A percentile compares a stretch with the other conserved stretches of the same genome.
Evolutionary conservation across 2,888 invertebrate genomes (phyloP).

Genomic region (Dyspetes luteomarginatus): DNA sequence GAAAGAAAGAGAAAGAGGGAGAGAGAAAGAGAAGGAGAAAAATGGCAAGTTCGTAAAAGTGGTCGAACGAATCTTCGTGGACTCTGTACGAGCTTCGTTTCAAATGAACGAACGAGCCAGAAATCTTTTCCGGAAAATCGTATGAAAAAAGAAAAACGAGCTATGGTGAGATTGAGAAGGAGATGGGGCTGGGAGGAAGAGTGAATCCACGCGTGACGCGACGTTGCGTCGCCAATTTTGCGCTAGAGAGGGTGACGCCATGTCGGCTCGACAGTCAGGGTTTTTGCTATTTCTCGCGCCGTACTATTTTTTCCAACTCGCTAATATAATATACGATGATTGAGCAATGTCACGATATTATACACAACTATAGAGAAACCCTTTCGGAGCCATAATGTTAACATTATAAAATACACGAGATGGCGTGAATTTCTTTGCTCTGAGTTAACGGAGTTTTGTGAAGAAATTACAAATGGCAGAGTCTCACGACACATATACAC

Average conservation of each 20-base stretch:
- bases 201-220: conserved; percentile 41
- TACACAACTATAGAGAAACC: conserved; percentile 5
- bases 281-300: conserved; percentile 9
- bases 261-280: not conserved
- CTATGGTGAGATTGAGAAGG: too few relatives aligned
- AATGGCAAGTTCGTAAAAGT: not conserved
- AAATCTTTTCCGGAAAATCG: conserved; percentile 37
- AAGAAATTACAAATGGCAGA: too few relatives aligned
- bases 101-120: conserved; percentile 35
- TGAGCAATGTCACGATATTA: conserved; percentile 43
- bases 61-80: conserved; percentile 18
- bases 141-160: conserved; percentile 17
- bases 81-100: conserved; percentile 19
- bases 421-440: too few relatives aligned
- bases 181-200: not conserved
- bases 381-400: not conserved
- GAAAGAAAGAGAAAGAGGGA: not conserved
- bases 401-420: too few relatives aligned
- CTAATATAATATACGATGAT: conserved; percentile 58
- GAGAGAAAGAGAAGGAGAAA: not conserved
- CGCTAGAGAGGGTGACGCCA: not conserved
- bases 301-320: conserved; percentile 9
- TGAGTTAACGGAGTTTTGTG: too few relatives aligned
- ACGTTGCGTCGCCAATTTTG: conserved; percentile 33
- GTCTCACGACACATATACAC: too few relatives aligned